Percentiles rank a stretch among this genome's conserved stretches.
These are phyloP conservation scores for Gonioctena quinquepunctata DNA, from an alignment of 1,140 invertebrate genomes.

Conservation along the genomic window DNA sequence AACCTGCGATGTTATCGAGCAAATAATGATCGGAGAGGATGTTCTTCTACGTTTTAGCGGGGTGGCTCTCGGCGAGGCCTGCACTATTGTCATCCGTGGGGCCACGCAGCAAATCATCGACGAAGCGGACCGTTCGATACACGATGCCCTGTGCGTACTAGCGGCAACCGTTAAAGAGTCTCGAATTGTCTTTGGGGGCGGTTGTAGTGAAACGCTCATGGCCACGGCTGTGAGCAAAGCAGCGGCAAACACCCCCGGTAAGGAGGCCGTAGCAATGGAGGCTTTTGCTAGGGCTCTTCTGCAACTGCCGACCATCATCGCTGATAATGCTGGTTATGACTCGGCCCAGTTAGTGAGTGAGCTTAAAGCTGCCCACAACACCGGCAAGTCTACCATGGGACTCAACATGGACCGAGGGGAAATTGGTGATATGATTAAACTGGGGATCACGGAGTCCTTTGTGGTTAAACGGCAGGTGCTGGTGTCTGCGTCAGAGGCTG, in stretches of 20 bases:
- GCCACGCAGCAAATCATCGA: conserved; percentile 99
- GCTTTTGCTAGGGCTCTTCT: conserved; percentile 87
- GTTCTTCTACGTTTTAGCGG: conserved; percentile 94
- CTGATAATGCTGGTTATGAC: conserved; percentile 98
- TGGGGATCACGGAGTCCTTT: conserved; percentile 96
- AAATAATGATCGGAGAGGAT: conserved; percentile 98
- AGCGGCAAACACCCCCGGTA: conserved; percentile 90
- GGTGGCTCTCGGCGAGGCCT: conserved; percentile 93
- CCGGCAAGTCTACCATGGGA: conserved; percentile 73
- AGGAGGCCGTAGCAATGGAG: conserved; percentile 97
- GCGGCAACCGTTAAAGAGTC: conserved; percentile 94
- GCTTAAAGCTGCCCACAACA: conserved; percentile 86
- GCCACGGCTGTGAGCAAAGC: conserved; percentile 84
- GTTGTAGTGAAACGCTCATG: conserved; percentile 94
- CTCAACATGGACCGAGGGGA: conserved; percentile 90
- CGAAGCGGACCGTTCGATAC: conserved; percentile 96
- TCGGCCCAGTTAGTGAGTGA: conserved; percentile 92
- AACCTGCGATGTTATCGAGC: conserved; percentile 91
- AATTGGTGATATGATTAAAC: conserved; percentile 82
- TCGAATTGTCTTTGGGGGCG: conserved; percentile 90
- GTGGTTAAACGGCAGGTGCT: conserved; percentile 96
- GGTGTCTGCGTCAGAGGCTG: conserved; percentile 93
- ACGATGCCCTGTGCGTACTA: conserved; percentile 97
- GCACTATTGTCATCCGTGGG: conserved; percentile 94
- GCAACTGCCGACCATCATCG: conserved; percentile 92